These are phyloP conservation scores for Parnassius smintheus DNA, from an alignment of 2,888 invertebrate genomes.

Conservation along the genomic window DNA sequence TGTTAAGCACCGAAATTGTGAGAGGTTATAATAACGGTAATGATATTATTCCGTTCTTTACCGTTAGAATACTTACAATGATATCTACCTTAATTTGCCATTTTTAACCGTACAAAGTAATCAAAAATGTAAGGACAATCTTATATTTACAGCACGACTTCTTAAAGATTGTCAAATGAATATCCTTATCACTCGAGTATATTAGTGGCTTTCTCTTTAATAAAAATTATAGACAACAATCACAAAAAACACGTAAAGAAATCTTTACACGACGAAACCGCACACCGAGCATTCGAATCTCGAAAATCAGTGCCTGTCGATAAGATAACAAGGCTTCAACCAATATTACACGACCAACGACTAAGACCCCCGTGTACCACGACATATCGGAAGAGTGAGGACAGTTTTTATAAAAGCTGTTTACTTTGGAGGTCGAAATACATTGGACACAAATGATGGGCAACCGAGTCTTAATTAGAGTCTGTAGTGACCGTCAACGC, in stretches of 20 bases:
- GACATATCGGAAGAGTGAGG: conserved; percentile 8
- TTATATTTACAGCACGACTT: background rate
- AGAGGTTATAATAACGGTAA: too few species aligned
- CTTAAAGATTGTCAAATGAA: conserved; percentile 10
- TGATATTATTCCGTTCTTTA: too few species aligned
- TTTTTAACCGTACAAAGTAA: too few species aligned
- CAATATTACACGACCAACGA: conserved; percentile 41
- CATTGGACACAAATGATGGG: conserved; percentile 31
- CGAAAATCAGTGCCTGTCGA: conserved; percentile 70
- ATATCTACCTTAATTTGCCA: too few species aligned
- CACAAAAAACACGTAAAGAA: conserved; percentile 24
- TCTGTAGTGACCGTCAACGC: conserved; percentile 73
- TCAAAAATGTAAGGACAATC: too few species aligned
- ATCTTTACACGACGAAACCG: conserved; percentile 56
- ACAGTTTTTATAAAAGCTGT: conserved; percentile 3
- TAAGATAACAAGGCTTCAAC: conserved; percentile 66
- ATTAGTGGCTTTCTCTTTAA: conserved; percentile 26
- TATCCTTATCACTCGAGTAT: conserved; percentile 4
- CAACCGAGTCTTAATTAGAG: conserved; percentile 72
- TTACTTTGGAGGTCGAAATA: conserved; percentile 13
- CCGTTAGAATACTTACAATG: too few species aligned
- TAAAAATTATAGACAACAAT: conserved; percentile 37
- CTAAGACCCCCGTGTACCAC: conserved; percentile 35
- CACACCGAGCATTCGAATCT: conserved; percentile 72
- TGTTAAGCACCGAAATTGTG: too few species aligned